Evolutionary conservation across 2,113 vertebrate species (phyloP).

Genomic region (Chroicocephalus ridibundus): DNA sequence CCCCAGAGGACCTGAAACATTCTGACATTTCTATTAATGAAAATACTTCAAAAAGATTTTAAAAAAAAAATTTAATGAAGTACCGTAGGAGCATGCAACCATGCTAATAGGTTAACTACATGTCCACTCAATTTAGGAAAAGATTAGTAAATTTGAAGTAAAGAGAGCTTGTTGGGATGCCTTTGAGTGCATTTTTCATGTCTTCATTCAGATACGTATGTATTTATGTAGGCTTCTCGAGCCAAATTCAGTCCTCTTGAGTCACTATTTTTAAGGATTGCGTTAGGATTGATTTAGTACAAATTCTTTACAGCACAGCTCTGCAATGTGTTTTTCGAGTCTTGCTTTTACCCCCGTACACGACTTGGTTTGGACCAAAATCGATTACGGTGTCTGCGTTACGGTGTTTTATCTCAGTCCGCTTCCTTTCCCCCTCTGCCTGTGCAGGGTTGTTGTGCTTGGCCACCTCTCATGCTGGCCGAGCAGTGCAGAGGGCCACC

Average conservation of each 20-base stretch:
- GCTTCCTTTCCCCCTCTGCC: background rate
- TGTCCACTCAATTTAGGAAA: background rate
- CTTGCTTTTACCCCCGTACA: background rate
- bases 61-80: background rate
- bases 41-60: background rate
- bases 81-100: background rate
- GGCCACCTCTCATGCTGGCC: background rate
- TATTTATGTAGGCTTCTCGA: background rate
- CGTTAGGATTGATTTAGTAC: background rate
- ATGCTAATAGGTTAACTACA: background rate
- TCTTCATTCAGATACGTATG: background rate
- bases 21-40: slow-evolving; percentile 4
- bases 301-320: background rate
- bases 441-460: background rate
- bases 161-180: background rate
- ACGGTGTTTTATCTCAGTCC: background rate
- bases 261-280: background rate
- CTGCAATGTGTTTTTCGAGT: slow-evolving; percentile 7
- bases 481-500: background rate
- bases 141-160: background rate
- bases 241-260: background rate
- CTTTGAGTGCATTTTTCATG: background rate
- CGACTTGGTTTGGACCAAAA: background rate
- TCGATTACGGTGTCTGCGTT: fast-evolving
- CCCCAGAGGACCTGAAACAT: background rate